Base-by-base conservation (phyloP, 2,888 invertebrate species). In the Ichneumon xanthorius region DNA sequence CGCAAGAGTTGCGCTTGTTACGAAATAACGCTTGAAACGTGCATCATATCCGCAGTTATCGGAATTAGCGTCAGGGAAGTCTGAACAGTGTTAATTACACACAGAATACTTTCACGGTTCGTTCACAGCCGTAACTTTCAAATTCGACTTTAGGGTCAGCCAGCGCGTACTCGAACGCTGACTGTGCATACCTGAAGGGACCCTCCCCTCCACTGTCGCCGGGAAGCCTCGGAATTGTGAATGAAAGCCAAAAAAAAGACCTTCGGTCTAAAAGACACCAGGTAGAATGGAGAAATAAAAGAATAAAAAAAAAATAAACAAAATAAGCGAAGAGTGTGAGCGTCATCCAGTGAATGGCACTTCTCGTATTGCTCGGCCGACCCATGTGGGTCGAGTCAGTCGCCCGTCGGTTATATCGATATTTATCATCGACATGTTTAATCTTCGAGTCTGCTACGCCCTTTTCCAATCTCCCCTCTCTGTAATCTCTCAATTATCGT, bases 261-360 rank as follows among this genome's bases (percentile, higher is more conserved):
- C 53, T 22, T 19, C 70, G 50, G 58, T 48, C 9, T 40, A 75
- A 70, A 85, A 75, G 19, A 33, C 45, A 63, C 53, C 79, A 79
- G 82, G 76, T 76, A 70, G 77, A 84, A 72, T 71, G 76, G 63
- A 45, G 55, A 58, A 68, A 68, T 22, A 48, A 16, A 48, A 48
- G 45, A 48, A 16, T 48, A 1, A 3, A 4, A 16, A 4, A 16
- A 14, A 3, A 45, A 33, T 6, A 33, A 6, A 40, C 11, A 26
- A 48, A 30, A 30, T 55, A 9, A 55, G 4, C 19, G 77, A 68
- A 67, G 82, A 85, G 48, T 58, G 65, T 48, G 65, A 84, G 61
- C 63, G 76, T 45, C 75, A n/a, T 58, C 45, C 84, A 68, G 58
- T 84, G 82, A 87, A 73, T 85, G 85, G 84, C 86, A 89, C 87